Percentiles rank a stretch among this genome's conserved stretches.
Conservation (phyloP, 2,888 invertebrate genomes). For the Limnephilus lunatus region DNA sequence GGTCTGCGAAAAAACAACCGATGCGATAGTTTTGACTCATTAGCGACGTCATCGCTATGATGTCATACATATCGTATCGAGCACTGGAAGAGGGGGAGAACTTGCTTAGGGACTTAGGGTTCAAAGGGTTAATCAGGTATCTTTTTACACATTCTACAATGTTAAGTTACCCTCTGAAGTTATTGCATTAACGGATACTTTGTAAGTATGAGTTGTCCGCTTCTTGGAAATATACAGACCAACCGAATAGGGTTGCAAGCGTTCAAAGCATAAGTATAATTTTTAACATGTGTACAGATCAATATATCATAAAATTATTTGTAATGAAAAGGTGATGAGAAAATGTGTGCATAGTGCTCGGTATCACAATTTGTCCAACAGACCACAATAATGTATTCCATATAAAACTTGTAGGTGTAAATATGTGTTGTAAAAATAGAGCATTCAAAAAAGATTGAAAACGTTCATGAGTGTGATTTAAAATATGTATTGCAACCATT, state of each 20-base stretch:
- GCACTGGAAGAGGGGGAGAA: no score
- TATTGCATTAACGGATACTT: not conserved
- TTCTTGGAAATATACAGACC: not conserved
- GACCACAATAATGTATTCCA: not conserved
- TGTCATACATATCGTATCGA: no score
- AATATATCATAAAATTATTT: not conserved
- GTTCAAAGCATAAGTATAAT: not conserved
- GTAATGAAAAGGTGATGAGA: not conserved
- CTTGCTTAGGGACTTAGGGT: no score
- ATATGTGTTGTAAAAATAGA: not conserved
- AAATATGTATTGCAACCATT: constrained; percentile 29
- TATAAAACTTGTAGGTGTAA: not conserved
- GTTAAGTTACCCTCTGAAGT: not conserved
- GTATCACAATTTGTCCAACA: not conserved
- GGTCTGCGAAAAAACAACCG: no score
- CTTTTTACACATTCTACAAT: no score
- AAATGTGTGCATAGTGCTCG: not conserved
- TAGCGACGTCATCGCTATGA: no score
- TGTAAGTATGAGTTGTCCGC: not conserved
- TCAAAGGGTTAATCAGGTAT: no score
- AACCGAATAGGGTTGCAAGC: not conserved
- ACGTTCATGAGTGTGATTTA: constrained; percentile 14
- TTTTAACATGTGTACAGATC: not conserved
- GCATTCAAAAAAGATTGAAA: constrained; percentile 23
- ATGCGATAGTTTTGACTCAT: no score